Conservation (phyloP, 2,888 invertebrate genomes). For the Drosophila rellima region DNA sequence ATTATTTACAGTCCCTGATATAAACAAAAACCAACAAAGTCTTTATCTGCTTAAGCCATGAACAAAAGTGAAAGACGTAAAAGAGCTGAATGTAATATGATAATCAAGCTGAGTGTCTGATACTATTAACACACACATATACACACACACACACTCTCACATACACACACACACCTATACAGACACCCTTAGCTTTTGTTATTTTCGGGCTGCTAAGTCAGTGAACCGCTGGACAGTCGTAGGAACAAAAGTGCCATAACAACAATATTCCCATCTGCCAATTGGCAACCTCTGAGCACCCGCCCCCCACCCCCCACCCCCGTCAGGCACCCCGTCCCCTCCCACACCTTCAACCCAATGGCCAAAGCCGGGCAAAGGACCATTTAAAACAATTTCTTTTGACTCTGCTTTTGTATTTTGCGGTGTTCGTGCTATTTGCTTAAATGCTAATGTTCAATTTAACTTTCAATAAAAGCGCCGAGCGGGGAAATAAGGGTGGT, state of each 20-base stretch:
- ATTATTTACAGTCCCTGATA: no score
- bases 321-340: no score
- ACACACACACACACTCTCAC: conserved; percentile 18
- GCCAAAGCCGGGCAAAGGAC: conserved; percentile 3
- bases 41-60: conserved; percentile 24
- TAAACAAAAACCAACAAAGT: conserved; percentile 18
- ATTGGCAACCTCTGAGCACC: conserved; percentile 6
- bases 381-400: conserved; percentile 63
- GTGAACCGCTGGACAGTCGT: conserved; percentile 41
- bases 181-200: background rate
- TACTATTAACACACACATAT: conserved; percentile 21
- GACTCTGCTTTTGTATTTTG: conserved; percentile 58
- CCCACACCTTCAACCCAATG: background rate
- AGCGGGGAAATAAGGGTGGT: background rate
- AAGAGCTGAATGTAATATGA: conserved; percentile 71
- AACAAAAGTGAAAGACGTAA: conserved; percentile 44
- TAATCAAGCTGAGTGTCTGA: conserved; percentile 71
- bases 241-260: conserved; percentile 20
- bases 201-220: conserved; percentile 24
- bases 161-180: background rate
- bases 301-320: no score
- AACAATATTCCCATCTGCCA: conserved; percentile 11
- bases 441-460: conserved; percentile 62
- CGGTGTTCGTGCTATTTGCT: conserved; percentile 55
- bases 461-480: conserved; percentile 27